Evolutionary conservation across 1,140 invertebrate genomes (phyloP), one percentile per base, ranked within the genome.

Genomic region (Aphaenogaster floridana): DNA sequence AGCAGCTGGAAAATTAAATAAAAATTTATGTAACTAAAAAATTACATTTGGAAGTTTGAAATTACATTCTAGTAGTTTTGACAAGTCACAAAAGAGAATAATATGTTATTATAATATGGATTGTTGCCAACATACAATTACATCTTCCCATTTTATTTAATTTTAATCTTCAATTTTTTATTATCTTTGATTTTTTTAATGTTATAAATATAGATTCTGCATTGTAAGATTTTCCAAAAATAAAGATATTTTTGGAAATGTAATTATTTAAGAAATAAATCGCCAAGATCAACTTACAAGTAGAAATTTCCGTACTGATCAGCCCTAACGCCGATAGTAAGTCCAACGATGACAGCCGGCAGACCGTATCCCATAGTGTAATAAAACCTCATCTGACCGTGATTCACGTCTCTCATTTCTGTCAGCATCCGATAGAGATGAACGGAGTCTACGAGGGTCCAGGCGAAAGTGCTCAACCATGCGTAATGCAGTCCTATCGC

Each of bases 331-430:
- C 98, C 98, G 21, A 99, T 98, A 36, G 98, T 97, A 7, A 99
- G 95, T 57, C 98, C 98, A 6, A 99, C 98, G 66, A 99, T 97
- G 50, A 99, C 97, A 3, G 98, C 98, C 3, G 99, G 99, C 64
- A 98, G 96, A n/a, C 98, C 98, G 93, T 99, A 99, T 8, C 98
- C 99, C 92, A 99, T 96, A n/a, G 98, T 97, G 92, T 99, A 98
- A 94, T 99, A 99, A 93, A 99, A 98, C 81, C 98, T 96, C 97
- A 99, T 99, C 52, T 97, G 97, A 0, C 98, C 99, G 93, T 99
- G 98, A 96, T 99, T 99, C 17, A 99, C 98, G 94, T 99, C 98
- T 11, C 99, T 96, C 96, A 99, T 97, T 95, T 99, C 99, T 1
- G 98, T 99, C 59, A 99, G 95, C 97, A 99, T 99, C 64, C 99